Evolutionary conservation across 2,888 invertebrate species (phyloP).

Genomic region (Amiota communis): DNA sequence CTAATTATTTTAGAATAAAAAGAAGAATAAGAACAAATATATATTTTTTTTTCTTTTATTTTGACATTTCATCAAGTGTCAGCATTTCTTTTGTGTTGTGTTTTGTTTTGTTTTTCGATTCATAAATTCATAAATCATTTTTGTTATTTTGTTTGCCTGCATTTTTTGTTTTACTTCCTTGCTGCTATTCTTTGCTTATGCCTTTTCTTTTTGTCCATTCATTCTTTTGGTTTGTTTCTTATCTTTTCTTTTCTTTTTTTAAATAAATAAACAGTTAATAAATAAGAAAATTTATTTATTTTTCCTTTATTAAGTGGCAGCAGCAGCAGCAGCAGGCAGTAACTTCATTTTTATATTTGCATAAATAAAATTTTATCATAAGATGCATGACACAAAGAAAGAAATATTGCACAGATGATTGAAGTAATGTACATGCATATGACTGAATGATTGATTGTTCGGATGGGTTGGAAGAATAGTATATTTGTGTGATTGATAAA

Average conservation of each 20-base stretch:
- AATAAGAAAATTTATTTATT: not conserved
- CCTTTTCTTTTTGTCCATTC: not conserved
- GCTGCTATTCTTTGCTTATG: not conserved
- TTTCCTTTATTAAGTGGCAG: not conserved
- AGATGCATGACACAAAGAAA: not conserved
- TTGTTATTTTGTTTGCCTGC: slow-evolving; percentile 19
- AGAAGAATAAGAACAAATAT: not conserved
- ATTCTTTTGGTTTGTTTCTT: not conserved
- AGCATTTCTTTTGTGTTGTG: slow-evolving; percentile 17
- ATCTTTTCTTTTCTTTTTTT: not conserved
- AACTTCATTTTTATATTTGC: no score
- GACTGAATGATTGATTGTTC: not conserved
- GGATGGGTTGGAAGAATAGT: not conserved
- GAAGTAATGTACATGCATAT: not conserved
- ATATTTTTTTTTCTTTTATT: slow-evolving; percentile 2
- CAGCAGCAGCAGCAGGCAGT: no score
- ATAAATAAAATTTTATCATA: no score
- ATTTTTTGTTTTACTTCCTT: slow-evolving; percentile 13
- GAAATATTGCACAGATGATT: not conserved
- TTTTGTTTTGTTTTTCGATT: not conserved
- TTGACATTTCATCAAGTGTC: slow-evolving; percentile 35
- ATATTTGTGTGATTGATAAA: not conserved
- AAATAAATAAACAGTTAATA: slow-evolving; percentile 14
- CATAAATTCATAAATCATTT: slow-evolving; percentile 6
- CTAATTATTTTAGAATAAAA: not conserved